Evolutionary conservation across 2,888 invertebrate species (phyloP), one percentile per base, ranked within the genome.

Genomic region (Philopedon plagiatum): DNA sequence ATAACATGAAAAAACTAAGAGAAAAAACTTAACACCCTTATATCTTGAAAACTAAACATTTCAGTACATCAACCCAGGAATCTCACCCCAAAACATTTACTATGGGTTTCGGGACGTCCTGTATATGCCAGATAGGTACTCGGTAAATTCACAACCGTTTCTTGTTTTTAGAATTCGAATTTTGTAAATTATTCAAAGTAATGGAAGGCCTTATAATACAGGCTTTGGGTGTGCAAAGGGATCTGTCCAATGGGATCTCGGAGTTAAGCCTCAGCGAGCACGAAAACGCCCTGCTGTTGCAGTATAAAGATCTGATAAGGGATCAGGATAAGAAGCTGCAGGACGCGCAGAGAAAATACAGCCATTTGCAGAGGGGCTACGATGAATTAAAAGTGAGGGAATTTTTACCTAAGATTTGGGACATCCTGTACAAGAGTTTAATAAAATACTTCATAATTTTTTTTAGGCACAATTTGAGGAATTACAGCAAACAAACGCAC

Each of bases 301-400:
- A 96, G 84, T 97, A 97, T 86, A 97, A 97, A 87, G 91, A 92
- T 72, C 88, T 98, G 62, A 98, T 98, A 78, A 89, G 96, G 73
- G 95, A 96, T 79, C 97, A 98, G 85, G 96, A 96, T 85, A 88
- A 87, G 34, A 88, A 92, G 76, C 86, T 92, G 74, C 89, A 90
- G 79, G 89, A 89, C 62, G 84, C 89, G 61, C 84, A 84, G 64
- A 81, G 77, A 64, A 80, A 81, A 29, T 74, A 81, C 7, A 79
- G 76, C 39, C 72, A 72, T 66, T 58, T 82, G 69, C 76, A 86
- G 69, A 81, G 82, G 7, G 87, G 83, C 51, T 84, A 83, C 64
- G 76, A 82, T 21, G 75, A 79, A 13, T 77, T 86, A 64, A 86
- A 88, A 86, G 89, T 89, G 77, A 74, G 72, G 19, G 13, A 44